Conservation (phyloP, 2,888 invertebrate species). For the Punctoribates punctum region DNA sequence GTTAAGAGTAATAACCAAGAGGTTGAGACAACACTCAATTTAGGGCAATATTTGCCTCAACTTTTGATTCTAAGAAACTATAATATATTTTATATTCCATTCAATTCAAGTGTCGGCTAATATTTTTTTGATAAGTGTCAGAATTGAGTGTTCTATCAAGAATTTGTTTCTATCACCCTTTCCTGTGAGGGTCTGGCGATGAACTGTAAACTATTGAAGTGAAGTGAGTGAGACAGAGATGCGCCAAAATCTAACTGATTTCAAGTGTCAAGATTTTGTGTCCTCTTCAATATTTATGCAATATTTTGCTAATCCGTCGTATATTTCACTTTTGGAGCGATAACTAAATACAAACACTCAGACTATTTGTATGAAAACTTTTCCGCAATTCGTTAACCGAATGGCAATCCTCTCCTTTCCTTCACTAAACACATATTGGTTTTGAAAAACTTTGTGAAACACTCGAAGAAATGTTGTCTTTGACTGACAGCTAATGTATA, state of each 20-base stretch:
- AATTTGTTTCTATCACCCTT: no score
- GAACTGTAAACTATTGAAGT: no score
- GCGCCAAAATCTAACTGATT: no score
- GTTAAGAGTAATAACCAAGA: neutral
- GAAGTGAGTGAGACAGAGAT: no score
- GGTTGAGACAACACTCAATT: no score
- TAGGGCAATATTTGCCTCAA: no score
- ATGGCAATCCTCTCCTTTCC: neutral
- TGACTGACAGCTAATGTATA: slow-evolving; percentile 23
- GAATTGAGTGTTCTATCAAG: no score
- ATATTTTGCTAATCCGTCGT: neutral
- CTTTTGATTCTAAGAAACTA: no score
- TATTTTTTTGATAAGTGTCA: no score
- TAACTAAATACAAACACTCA: neutral
- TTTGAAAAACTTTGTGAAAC: neutral
- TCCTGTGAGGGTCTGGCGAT: no score
- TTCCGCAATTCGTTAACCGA: neutral
- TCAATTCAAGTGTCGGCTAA: no score
- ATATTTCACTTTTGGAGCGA: neutral
- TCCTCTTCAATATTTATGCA: neutral
- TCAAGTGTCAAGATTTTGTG: neutral
- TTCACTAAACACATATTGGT: neutral
- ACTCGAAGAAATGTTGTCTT: slow-evolving; percentile 2
- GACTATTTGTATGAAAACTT: neutral
- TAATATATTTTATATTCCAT: no score